phyloP scores from a whole-genome alignment of 2,888 invertebrate species.

The Plagodis dolabraria region DNA sequence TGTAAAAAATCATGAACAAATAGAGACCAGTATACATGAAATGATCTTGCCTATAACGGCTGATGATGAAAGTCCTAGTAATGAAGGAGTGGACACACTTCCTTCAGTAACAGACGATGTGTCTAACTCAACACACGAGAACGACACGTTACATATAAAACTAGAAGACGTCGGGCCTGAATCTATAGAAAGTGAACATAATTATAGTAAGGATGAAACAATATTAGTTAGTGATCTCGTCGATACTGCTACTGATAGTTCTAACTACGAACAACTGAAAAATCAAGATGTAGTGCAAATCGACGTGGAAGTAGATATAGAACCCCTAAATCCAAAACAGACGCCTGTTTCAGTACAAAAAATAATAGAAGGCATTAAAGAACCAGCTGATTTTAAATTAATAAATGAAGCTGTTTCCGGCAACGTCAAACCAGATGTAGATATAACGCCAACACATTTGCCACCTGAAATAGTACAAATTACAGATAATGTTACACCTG shows the following conservation, averaged over 20 bases:
- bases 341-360: slow-evolving; percentile 65
- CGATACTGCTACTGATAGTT: slow-evolving; percentile 35
- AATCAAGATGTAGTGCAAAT: slow-evolving; percentile 20
- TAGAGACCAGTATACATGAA: slow-evolving; percentile 35
- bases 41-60: slow-evolving; percentile 48
- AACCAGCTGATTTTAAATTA: slow-evolving; percentile 19
- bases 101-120: slow-evolving; percentile 35
- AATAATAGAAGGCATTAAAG: slow-evolving; percentile 37
- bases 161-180: slow-evolving; percentile 36
- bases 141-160: slow-evolving; percentile 29
- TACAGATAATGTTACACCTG: slow-evolving; percentile 45
- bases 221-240: slow-evolving; percentile 43
- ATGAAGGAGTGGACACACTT: slow-evolving; percentile 37
- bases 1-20: slow-evolving; percentile 27
- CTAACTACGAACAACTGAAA: slow-evolving; percentile 31
- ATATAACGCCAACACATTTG: slow-evolving; percentile 44
- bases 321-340: slow-evolving; percentile 31
- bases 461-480: slow-evolving; percentile 75
- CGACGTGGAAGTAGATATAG: slow-evolving; percentile 32
- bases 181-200: slow-evolving; percentile 34
- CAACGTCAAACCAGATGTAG: slow-evolving; percentile 35
- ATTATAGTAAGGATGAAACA: slow-evolving; percentile 40
- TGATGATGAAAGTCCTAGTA: slow-evolving; percentile 37
- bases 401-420: slow-evolving; percentile 33
- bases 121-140: slow-evolving; percentile 32